Conservation (phyloP, 2,797 vertebrate genomes). For the Danio albolineatus region DNA sequence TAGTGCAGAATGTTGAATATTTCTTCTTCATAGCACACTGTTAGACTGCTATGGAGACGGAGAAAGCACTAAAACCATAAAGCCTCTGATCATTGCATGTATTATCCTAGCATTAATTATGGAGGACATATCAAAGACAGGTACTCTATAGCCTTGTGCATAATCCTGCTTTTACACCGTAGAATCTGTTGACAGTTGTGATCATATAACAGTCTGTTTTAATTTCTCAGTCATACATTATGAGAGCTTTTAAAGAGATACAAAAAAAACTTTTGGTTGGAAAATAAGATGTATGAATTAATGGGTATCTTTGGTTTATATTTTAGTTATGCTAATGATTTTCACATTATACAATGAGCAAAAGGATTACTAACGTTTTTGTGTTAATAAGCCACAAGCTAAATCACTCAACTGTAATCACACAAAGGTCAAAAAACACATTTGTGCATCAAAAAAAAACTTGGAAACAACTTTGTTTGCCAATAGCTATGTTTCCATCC, state of each 20-base stretch:
- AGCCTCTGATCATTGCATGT: background rate
- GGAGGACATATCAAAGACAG: slow-evolving; percentile 12
- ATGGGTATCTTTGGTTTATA: background rate
- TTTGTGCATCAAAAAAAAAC: too few relatives aligned
- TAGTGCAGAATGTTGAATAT: background rate
- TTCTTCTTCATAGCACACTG: background rate
- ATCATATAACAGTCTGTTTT: slow-evolving; percentile 6
- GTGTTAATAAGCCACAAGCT: background rate
- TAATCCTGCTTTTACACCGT: slow-evolving; percentile 5
- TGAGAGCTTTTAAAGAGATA: too few relatives aligned
- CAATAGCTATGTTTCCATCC: too few relatives aligned
- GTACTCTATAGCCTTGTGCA: background rate
- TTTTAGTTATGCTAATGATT: background rate
- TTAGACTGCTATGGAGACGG: too few relatives aligned
- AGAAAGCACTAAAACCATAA: background rate
- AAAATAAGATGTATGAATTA: background rate
- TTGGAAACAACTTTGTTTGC: too few relatives aligned
- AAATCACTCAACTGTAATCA: too few relatives aligned
- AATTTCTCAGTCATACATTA: background rate
- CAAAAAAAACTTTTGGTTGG: background rate
- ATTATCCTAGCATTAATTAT: background rate
- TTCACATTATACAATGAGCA: background rate
- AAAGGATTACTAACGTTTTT: background rate
- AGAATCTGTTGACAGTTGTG: background rate
- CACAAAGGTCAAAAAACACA: too few relatives aligned